Evolutionary conservation across 2,113 vertebrate species (phyloP).

Genomic region (Hyperopisus bebe): DNA sequence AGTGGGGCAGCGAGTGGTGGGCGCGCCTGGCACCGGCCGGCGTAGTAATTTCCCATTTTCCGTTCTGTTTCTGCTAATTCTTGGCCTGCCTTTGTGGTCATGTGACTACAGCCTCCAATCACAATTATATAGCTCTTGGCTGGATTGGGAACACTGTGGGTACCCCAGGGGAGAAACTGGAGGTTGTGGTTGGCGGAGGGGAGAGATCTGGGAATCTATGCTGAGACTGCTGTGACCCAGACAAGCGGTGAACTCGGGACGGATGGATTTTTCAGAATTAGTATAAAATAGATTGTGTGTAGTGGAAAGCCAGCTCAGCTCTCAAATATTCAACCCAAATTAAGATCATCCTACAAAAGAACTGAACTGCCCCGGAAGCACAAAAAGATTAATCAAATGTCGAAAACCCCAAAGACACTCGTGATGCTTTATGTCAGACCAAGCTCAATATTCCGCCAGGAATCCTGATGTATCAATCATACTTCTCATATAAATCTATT

Average conservation of each 20-base stretch:
- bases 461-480: conserved; percentile 6
- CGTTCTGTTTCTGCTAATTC: not conserved
- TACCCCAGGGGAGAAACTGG: not conserved
- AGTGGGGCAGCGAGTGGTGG: not conserved
- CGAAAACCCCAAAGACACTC: not conserved
- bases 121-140: not conserved
- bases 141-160: not conserved
- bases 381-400: not conserved
- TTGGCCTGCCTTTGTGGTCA: not conserved
- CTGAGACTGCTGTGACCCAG: not conserved
- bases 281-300: not conserved
- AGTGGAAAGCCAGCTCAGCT: not conserved
- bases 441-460: not conserved
- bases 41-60: not conserved
- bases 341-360: not conserved
- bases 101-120: not conserved
- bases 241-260: not conserved
- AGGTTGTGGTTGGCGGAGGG: not conserved
- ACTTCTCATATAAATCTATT: not conserved
- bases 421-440: not conserved
- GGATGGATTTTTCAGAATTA: not conserved
- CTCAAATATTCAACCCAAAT: not conserved
- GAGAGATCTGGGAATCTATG: not conserved
- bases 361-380: not conserved
- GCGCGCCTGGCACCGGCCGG: not conserved